Evolutionary conservation across 2,888 invertebrate species (phyloP).

Genomic region (Lasioglossum malachurum): DNA sequence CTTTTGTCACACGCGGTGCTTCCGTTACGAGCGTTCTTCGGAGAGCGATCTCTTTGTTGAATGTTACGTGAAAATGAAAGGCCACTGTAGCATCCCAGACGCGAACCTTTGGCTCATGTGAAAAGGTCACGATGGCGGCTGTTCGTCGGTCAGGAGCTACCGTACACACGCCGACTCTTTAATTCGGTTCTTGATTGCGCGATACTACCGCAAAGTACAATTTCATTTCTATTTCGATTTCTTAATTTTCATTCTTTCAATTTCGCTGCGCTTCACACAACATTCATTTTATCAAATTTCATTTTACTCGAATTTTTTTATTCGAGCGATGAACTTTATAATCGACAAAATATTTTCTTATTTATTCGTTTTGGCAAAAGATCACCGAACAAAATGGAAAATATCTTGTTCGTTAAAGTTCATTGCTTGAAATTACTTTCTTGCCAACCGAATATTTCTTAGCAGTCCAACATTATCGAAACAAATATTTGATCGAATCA

Average conservation of each 20-base stretch:
- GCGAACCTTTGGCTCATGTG: slow-evolving; percentile 18
- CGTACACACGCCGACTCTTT: not conserved
- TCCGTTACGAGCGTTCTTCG: not conserved
- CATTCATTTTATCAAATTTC: not conserved
- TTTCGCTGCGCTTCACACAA: not conserved
- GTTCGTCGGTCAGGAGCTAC: not conserved
- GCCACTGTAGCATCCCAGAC: slow-evolving; percentile 19
- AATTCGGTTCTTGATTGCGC: not conserved
- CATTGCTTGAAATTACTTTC: no score
- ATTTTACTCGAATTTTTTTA: no score
- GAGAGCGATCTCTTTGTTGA: not conserved
- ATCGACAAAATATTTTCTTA: no score
- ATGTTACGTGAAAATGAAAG: slow-evolving; percentile 22
- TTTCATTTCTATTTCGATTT: not conserved
- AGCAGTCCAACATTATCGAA: no score
- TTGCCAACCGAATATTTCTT: no score
- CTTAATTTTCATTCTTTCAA: not conserved
- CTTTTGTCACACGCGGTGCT: not conserved
- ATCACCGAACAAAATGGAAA: no score
- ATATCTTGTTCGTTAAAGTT: no score
- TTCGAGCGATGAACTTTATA: no score
- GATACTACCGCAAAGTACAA: no score
- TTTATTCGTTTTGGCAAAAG: no score
- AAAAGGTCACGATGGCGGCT: slow-evolving; percentile 21
- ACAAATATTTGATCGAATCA: no score